Percentiles rank a stretch among this genome's conserved stretches.
phyloP scores from a whole-genome alignment of 2,797 vertebrate species.

The Silurus lanzhouensis region DNA sequence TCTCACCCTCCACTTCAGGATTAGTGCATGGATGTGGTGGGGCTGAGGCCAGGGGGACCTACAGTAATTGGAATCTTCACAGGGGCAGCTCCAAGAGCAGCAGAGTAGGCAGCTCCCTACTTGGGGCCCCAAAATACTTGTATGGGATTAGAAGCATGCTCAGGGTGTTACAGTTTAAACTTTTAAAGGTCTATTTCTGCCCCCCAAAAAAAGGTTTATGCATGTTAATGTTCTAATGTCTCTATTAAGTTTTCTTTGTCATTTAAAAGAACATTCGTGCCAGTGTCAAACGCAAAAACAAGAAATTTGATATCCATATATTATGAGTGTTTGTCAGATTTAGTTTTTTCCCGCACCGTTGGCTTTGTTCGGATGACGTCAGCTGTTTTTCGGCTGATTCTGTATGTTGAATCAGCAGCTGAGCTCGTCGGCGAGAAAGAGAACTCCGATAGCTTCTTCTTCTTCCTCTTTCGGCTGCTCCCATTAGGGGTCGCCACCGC shows the following conservation, averaged over 20 bases:
- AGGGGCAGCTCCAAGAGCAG: neutral
- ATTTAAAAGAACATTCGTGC: neutral
- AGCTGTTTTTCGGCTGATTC: too few relatives aligned
- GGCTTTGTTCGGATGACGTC: too few relatives aligned
- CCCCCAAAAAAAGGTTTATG: neutral
- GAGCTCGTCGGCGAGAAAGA: too few relatives aligned
- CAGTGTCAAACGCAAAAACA: neutral
- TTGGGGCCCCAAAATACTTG: neutral
- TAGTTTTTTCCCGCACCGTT: too few relatives aligned
- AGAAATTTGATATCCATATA: neutral
- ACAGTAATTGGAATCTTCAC: constrained; percentile 13
- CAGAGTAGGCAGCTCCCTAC: neutral
- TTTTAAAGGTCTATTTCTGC: neutral
- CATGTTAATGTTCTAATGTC: neutral
- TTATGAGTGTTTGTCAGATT: too few relatives aligned
- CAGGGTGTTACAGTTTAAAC: neutral
- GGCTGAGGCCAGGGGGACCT: constrained; percentile 9
- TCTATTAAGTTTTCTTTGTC: neutral
- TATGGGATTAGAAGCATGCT: neutral
- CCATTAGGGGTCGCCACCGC: too few relatives aligned
- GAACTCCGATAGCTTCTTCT: too few relatives aligned
- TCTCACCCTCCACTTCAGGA: constrained; percentile 31
- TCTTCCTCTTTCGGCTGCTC: too few relatives aligned
- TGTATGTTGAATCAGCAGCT: too few relatives aligned
- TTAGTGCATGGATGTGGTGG: constrained; percentile 22